Evolutionary conservation across 2,888 invertebrate species (phyloP), one percentile per base, ranked within the genome.

Genomic region (Melitaea athalia): DNA sequence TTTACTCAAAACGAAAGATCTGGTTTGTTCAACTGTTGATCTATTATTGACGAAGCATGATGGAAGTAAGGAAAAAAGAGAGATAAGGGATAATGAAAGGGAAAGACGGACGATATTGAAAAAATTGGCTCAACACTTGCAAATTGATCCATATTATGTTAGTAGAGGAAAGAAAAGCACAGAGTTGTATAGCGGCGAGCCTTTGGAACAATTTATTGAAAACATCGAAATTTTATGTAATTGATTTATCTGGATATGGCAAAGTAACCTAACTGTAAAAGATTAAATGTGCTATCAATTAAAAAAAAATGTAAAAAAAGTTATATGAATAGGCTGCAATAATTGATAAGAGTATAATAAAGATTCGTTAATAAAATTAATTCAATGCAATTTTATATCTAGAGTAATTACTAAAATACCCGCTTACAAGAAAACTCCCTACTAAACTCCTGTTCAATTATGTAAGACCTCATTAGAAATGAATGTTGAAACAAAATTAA

Each of bases 121-220:
- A 72, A 91, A 92, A 75, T 72, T 92, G 38, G 89, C 91, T 6
- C 87, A 87, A 5, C 89, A 90, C 72, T 71, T 92, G 49, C 91
- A 92, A 79, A 85, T 81, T 17, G 92, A 92, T 72, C 92, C 92
- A 0, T 92, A 90, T 78, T 91, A 86, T 67, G 91, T 89, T 0
- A 92, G 91, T 72, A 84, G 92, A 64, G 92, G 92, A 14, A 92
- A 91, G 76, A 91, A 86, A 78, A 83, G 73, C 64, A 79, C 77
- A 38, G 75, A 72, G n/a, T 6, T 72, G 1, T 71, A 57, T 63
- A 53, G 33, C 15, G 78, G 78, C 38, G 80, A 82, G 60, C 65
- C 77, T 70, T 74, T 88, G 53, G 79, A 82, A 68, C 82, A 86
- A 60, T 88, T 91, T 71, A 80, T 92, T 42, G 81, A 77, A 69